Evolutionary conservation across 2,797 vertebrate genomes (phyloP).

Genomic region (Sardinella longiceps): DNA sequence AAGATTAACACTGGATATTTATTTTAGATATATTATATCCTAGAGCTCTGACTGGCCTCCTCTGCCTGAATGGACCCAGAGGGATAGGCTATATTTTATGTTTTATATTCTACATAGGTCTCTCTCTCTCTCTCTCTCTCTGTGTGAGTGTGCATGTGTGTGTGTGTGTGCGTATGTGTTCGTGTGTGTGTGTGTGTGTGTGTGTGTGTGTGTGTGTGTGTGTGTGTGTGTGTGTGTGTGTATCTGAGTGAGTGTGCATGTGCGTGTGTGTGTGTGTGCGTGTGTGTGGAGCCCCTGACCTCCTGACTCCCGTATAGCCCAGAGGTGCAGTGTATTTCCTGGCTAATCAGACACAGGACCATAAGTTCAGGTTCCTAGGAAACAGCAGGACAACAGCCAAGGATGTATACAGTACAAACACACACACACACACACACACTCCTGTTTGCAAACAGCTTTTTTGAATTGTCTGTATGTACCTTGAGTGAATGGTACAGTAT

Average conservation of each 20-base stretch:
- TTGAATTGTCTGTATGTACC: background rate
- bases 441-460: background rate
- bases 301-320: background rate
- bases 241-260: too few species aligned
- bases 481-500: background rate
- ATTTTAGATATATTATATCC: too few species aligned
- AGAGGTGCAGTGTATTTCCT: background rate
- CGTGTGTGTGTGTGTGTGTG: too few species aligned
- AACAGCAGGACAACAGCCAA: background rate
- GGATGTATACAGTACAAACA: background rate
- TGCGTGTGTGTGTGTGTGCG: too few species aligned
- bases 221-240: too few species aligned
- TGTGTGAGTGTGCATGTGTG: too few species aligned
- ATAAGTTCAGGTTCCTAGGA: background rate
- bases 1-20: too few species aligned
- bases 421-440: conserved; percentile 13
- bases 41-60: too few species aligned
- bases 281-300: background rate
- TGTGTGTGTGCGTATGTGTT: too few species aligned
- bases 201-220: too few species aligned
- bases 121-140: background rate
- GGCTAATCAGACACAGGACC: background rate
- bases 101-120: too few species aligned
- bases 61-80: background rate
- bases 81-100: too few species aligned